Evolutionary conservation across 92 coral and sea anemone genomes (phyloP).

Genomic region (Porites rus): DNA sequence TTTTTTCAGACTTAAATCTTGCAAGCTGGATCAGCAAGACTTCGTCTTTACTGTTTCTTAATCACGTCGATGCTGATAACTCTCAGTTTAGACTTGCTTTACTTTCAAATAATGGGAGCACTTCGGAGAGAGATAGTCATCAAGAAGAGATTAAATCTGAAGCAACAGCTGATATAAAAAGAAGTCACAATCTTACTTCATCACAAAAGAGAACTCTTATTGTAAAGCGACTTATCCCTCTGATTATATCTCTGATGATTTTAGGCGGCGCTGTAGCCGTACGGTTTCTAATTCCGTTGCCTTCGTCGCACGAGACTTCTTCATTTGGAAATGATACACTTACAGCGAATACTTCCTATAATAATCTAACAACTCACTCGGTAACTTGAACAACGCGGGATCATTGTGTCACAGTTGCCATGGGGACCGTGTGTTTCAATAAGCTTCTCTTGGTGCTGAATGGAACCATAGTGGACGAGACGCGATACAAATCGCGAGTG

Average conservation of each 20-base stretch:
- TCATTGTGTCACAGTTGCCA: background rate
- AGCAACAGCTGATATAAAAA: background rate
- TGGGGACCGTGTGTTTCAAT: background rate
- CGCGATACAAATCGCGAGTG: no score
- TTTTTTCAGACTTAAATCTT: conserved; percentile 1
- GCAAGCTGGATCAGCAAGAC: conserved; percentile 37
- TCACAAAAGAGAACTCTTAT: conserved; percentile 23
- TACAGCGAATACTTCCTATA: background rate
- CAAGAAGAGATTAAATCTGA: background rate
- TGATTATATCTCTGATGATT: conserved; percentile 31
- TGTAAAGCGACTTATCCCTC: conserved; percentile 36
- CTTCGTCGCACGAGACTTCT: conserved; percentile 4
- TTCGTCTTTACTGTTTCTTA: conserved; percentile 16
- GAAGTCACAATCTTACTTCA: conserved; percentile 1
- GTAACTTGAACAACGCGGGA: background rate
- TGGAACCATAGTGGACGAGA: no score
- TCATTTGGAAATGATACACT: conserved; percentile 15
- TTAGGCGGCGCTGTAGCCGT: conserved; percentile 47
- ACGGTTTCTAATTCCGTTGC: conserved; percentile 61
- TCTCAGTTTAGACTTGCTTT: background rate
- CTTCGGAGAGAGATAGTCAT: background rate
- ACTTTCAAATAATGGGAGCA: background rate
- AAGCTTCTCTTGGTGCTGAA: no score
- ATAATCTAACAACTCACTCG: conserved; percentile 3
- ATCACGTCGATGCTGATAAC: background rate